phyloP scores from a whole-genome alignment of 2,888 invertebrate genomes.

The Cyaniris semiargus region DNA sequence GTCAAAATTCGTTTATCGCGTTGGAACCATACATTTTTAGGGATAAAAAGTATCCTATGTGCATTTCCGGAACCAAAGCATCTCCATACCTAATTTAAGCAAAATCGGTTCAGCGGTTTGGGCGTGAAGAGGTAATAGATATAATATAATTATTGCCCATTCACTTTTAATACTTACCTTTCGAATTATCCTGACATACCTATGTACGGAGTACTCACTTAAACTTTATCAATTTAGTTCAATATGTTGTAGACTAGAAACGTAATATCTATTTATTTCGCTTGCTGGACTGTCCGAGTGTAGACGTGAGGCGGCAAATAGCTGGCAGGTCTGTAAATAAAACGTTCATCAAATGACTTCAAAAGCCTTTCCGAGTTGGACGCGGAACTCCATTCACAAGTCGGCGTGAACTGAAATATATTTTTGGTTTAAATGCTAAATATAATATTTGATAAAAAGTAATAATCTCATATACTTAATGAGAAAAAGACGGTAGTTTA shows the following conservation, averaged over 20 bases:
- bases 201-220: not conserved
- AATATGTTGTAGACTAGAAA: not conserved
- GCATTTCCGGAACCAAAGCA: no score
- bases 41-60: no score
- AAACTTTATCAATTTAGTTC: not conserved
- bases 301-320: constrained; percentile 2
- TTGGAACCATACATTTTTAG: no score
- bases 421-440: not conserved
- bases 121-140: no score
- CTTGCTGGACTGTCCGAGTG: not conserved
- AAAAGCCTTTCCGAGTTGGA: constrained; percentile 8
- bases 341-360: constrained; percentile 18
- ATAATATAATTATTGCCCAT: no score
- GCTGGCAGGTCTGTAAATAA: constrained; percentile 27
- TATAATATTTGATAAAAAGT: not conserved
- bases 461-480: no score
- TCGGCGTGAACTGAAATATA: not conserved
- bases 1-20: no score
- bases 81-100: no score
- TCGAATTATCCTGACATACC: no score
- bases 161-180: no score
- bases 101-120: no score
- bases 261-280: not conserved
- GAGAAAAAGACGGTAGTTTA: no score
- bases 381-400: not conserved